Percentiles rank a stretch among this genome's conserved stretches.
Conservation (phyloP, 2,888 invertebrate genomes). For the Philopedon plagiatum region DNA sequence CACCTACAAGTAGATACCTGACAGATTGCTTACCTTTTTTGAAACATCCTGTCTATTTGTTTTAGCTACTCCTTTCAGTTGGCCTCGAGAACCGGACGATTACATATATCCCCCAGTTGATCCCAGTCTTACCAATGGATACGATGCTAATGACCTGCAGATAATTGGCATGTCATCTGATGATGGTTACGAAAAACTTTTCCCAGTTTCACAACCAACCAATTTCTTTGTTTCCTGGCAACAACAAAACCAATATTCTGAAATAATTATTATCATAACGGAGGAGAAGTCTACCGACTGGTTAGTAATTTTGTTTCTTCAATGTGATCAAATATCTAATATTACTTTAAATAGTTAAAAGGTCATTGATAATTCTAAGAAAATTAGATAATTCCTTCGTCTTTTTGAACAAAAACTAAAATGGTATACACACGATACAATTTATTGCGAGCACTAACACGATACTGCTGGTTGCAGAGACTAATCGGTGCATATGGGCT, state of each 20-base stretch:
- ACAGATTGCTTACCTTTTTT: too few species aligned
- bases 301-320: not conserved
- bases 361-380: too few species aligned
- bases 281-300: not conserved
- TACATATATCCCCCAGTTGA: not conserved
- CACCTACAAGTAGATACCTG: too few species aligned
- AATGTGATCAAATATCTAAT: not conserved
- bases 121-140: not conserved
- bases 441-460: too few species aligned
- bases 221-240: not conserved
- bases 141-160: not conserved
- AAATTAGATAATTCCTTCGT: too few species aligned
- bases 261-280: conserved; percentile 6
- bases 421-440: too few species aligned
- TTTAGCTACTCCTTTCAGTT: not conserved
- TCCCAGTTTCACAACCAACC: not conserved
- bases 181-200: not conserved
- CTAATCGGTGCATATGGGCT: too few species aligned
- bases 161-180: not conserved
- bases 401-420: too few species aligned
- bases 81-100: not conserved
- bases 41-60: too few species aligned
- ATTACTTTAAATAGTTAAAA: not conserved
- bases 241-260: not conserved
- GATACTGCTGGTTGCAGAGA: too few species aligned